Base-by-base conservation (phyloP, 1,140 invertebrate genomes). In the Bombus sylvicola region DNA sequence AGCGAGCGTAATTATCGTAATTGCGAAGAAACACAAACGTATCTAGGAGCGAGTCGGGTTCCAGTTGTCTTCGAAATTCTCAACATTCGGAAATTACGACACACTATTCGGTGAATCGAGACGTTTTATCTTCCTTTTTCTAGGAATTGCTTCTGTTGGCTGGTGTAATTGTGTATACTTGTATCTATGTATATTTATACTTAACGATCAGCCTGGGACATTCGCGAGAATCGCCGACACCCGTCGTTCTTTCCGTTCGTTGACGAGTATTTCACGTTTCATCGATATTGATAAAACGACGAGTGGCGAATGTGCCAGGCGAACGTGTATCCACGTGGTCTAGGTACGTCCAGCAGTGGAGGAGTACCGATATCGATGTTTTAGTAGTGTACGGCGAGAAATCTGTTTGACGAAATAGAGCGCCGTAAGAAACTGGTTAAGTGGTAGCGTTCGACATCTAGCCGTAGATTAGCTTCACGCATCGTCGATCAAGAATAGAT, bases 121-220 rank as follows among this genome's bases (percentile, higher is more conserved):
- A 0, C 37, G 25, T 41, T 43, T 43, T 43, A 73, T 87, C 91
- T 87, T 82, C 68, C 75, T 34, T 87, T 76, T 88, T 87, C 76
- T 92, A 89, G 79, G 86, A 87, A 89, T 89, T 90, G 92, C 92
- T 93, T 93, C 85, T 93, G 80, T 90, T 91, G 68, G 68, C 89
- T 92, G 89, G 64, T 89, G 82, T 84, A 74, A n/a, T 34, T 71
- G 68, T 72, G 75, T 39, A 88, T 41, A 22, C 9, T 22, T 25
- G 6, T 68, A 66, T 77, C 62, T 90, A 72, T 83, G 76, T 88
- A 43, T 74, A 34, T 80, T 69, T 43, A 6, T 84, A 53, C 18
- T 62, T 13, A n/a, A 28, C 0, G 64, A n/a, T 28, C 53, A 18
- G n/a, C n/a, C 47, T 37, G 28, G 6, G 31, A 47, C 37, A 71